Conservation (phyloP, 2,888 invertebrate species). For the Machimus rusticus region DNA sequence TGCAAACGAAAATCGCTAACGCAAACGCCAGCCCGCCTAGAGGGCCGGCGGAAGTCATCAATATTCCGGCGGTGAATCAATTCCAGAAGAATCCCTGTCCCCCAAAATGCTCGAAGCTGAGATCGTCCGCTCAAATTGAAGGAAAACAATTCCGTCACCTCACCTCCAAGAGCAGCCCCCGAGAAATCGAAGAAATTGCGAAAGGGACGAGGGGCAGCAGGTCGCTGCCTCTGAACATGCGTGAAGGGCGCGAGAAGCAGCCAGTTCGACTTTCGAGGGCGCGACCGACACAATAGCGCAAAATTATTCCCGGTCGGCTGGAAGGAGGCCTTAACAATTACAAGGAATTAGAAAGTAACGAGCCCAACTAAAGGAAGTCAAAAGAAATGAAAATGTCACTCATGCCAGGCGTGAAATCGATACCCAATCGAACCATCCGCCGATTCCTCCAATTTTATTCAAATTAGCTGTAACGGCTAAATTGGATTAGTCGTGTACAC, state of each 20-base stretch:
- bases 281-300: background rate
- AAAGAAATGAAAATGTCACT: background rate
- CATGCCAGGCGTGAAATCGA: background rate
- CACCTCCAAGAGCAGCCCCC: background rate
- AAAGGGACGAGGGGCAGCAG: background rate
- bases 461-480: background rate
- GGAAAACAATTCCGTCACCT: background rate
- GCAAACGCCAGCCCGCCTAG: background rate
- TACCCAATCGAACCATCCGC: background rate
- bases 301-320: background rate
- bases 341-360: background rate
- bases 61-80: background rate
- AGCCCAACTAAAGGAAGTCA: background rate
- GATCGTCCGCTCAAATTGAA: background rate
- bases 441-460: background rate
- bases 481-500: background rate
- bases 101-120: background rate
- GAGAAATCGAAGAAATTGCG: background rate
- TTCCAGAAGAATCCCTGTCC: background rate
- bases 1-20: background rate
- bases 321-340: background rate
- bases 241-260: background rate
- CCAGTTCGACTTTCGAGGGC: background rate
- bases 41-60: background rate
- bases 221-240: background rate